Base-by-base conservation (phyloP, 2,113 vertebrate species). In the Cygnus buccinator region DNA sequence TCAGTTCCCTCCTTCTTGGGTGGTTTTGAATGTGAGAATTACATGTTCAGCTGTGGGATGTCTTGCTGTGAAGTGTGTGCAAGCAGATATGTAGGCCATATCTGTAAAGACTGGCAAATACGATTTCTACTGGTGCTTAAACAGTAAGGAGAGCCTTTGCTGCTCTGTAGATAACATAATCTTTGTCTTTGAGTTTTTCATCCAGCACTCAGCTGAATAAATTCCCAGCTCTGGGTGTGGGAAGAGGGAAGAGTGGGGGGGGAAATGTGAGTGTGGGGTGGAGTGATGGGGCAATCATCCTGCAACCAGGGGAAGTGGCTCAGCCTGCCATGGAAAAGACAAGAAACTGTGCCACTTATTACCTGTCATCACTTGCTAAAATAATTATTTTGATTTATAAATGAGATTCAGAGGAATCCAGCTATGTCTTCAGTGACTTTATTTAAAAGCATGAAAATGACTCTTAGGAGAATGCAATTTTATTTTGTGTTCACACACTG, bases 21-120 rank as follows among this genome's bases (percentile, higher is more conserved):
- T 88, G 82, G 63, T 63, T 96, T 95, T 72, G 94, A 92, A 67
- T 80, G 59, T 37, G 63, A 80, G 65, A 43, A 59, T 88, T 94
- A 83, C 67, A 48, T 62, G 73, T 88, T 81, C 91, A 63, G 68
- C 88, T 88, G 75, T 93, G 90, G 85, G 95, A 84, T 65, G 68
- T 59, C 94, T 93, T 95, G 85, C 87, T 94, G 85, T 84, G 93
- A 93, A 85, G 52, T 44, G 72, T 67, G 68, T 83, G 65, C 89
- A 86, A 63, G 79, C 68, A 90, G 87, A 67, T 89, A 79, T 55
- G 89, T 72, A 79, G 54, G 77, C 70, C 4, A 0, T 91, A 91
- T 94, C 91, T 94, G 70, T 67, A 78, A 93, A 84, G 62, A 22
- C 82, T 62, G 46, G 85, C n/a, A 90, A 93, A 89, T 71, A 6